Conservation (phyloP, 2,113 vertebrate species). For the Tupaia chinensis region DNA sequence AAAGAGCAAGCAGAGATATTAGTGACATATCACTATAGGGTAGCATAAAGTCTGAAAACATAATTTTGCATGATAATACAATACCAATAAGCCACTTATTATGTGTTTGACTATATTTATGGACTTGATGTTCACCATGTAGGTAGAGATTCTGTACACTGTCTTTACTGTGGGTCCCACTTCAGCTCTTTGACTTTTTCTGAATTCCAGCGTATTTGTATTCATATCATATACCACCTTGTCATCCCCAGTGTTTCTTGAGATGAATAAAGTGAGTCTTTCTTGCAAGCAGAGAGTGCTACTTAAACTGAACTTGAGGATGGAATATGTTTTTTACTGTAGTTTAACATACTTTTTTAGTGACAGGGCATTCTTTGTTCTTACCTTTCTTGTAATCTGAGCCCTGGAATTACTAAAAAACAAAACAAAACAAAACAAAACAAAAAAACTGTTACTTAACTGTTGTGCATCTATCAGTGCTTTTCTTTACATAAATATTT, state of each 20-base stretch:
- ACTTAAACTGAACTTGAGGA: not conserved
- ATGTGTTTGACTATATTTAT: not conserved
- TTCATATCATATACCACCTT: not conserved
- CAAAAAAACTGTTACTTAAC: not conserved
- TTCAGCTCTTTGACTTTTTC: not conserved
- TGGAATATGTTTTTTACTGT: conserved; percentile 1
- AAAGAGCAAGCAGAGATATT: not conserved
- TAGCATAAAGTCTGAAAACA: not conserved
- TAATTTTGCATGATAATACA: not conserved
- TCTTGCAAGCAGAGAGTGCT: not conserved
- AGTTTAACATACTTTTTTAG: not conserved
- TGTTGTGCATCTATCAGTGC: conserved; percentile 56
- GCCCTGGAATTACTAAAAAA: conserved; percentile 46
- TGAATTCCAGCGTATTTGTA: not conserved
- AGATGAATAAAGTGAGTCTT: not conserved
- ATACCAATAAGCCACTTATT: not conserved
- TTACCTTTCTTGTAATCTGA: conserved; percentile 55
- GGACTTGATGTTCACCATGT: not conserved
- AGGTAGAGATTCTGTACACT: not conserved
- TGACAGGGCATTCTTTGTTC: not conserved
- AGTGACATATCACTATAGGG: not conserved
- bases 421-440: too few relatives aligned
- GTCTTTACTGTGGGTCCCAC: not conserved
- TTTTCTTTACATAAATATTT: conserved; percentile 75
- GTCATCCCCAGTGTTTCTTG: not conserved